Evolutionary conservation across 2,888 invertebrate species (phyloP), one percentile per base, ranked within the genome.

Genomic region (Drosophila putrida): DNA sequence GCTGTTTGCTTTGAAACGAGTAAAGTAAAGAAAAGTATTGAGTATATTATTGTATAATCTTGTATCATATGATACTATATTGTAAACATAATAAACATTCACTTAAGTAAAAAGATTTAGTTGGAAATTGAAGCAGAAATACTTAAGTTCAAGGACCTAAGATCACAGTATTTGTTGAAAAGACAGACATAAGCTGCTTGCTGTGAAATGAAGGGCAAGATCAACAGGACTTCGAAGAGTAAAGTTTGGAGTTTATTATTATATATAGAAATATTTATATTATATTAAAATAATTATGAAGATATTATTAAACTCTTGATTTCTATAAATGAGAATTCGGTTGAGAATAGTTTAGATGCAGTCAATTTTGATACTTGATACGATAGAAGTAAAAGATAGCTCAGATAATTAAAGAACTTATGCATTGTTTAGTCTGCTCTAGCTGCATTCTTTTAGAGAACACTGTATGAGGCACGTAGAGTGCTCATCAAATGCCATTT

Each of bases 381-480:
- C 9, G 4, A 28, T 8, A 4, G 6, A 5, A 6, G 3, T 8
- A 0, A 8, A 9, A 36, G 36, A 27, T 49, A 35, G 2, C 8
- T n/a, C 36, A 9, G 13, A 31, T 39, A 13, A 39, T 20, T 39
- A 4, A 13, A 8, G 4, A 41, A 50, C 20, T 28, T 10, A 44
- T 31, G n/a, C 27, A 15, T 13, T 43, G 28, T 13, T 4, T 4
- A 31, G 3, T 53, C 13, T 41, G 31, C 11, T 8, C 33, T 27
- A 15, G n/a, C 35, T 13, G 38, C 13, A 64, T 57, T 44, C 57
- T 50, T 28, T 55, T 6, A 10, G 20, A 20, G 38, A 15, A 13
- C 11, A 70, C 25, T 46, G 31, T 33, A 31, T 8, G 4, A 39
- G 35, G 55, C 75, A 72, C 69, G 72, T 75, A 62, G 43, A 51